phyloP scores from a whole-genome alignment of 2,888 invertebrate species.

The Archips crataeganus region DNA sequence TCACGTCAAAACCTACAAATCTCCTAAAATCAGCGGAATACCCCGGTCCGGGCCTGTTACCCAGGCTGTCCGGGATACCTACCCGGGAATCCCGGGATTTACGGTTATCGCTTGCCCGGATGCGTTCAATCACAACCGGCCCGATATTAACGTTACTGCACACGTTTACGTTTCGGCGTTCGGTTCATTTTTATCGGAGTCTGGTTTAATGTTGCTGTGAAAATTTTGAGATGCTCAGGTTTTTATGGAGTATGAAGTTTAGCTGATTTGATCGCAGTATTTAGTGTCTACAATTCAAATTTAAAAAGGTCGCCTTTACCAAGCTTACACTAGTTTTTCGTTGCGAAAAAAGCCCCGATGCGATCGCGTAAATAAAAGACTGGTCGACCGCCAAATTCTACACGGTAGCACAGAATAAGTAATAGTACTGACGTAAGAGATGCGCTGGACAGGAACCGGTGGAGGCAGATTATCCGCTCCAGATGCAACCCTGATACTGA shows the following conservation, averaged over 20 bases:
- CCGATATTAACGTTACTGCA: conserved; percentile 74
- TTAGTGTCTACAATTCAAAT: too few species aligned
- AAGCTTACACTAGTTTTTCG: too few species aligned
- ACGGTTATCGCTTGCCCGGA: conserved; percentile 83
- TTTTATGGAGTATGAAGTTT: conserved; percentile 7
- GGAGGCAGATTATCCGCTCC: too few species aligned
- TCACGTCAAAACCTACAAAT: conserved; percentile 4
- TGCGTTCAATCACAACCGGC: conserved; percentile 83
- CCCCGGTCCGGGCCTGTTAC: conserved; percentile 48
- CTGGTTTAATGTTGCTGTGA: conserved; percentile 21
- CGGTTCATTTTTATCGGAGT: conserved; percentile 35
- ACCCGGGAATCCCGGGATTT: conserved; percentile 68
- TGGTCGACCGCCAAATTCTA: too few species aligned
- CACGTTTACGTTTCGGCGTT: conserved; percentile 52
- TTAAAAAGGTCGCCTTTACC: too few species aligned
- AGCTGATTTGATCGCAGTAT: neutral
- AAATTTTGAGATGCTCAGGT: neutral
- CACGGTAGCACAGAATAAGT: too few species aligned
- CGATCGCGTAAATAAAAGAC: too few species aligned
- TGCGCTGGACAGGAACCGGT: too few species aligned
- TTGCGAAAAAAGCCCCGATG: too few species aligned
- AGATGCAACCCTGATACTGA: too few species aligned
- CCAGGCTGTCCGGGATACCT: conserved; percentile 52
- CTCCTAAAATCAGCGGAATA: conserved; percentile 13
- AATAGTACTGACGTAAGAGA: too few species aligned